These are phyloP conservation scores for Psophia crepitans DNA, from an alignment of 2,113 vertebrate genomes.

Conservation along the genomic window DNA sequence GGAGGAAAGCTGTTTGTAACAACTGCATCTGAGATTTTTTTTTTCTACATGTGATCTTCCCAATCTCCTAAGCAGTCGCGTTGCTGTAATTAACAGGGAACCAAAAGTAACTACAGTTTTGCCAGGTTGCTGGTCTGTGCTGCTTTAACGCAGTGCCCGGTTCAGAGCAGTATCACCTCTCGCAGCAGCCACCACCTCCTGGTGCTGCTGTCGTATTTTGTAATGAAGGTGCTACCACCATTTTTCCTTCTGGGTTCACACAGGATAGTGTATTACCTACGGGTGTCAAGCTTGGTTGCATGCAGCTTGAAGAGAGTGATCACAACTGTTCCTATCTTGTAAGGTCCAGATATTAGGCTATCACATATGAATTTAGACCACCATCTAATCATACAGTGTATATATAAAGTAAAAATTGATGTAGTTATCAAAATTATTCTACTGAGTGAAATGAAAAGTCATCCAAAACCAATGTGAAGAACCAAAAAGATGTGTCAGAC, in stretches of 20 bases:
- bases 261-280: neutral
- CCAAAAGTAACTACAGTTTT: neutral
- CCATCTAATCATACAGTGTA: accelerated
- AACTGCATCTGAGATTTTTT: neutral
- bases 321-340: neutral
- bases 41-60: neutral
- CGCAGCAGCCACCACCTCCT: neutral
- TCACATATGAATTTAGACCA: neutral
- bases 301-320: neutral
- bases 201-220: neutral
- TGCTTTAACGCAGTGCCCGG: accelerated
- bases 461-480: neutral
- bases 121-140: neutral
- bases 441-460: neutral
- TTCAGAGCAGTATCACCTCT: neutral
- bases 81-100: neutral
- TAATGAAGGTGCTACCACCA: neutral
- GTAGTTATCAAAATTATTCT: neutral
- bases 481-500: neutral
- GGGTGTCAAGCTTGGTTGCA: neutral
- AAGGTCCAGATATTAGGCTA: neutral
- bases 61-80: neutral
- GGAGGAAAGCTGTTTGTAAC: neutral
- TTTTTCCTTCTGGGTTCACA: neutral
- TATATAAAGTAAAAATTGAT: neutral